phyloP scores from a whole-genome alignment of 1,140 invertebrate species.

The Dufourea novaeangliae region DNA sequence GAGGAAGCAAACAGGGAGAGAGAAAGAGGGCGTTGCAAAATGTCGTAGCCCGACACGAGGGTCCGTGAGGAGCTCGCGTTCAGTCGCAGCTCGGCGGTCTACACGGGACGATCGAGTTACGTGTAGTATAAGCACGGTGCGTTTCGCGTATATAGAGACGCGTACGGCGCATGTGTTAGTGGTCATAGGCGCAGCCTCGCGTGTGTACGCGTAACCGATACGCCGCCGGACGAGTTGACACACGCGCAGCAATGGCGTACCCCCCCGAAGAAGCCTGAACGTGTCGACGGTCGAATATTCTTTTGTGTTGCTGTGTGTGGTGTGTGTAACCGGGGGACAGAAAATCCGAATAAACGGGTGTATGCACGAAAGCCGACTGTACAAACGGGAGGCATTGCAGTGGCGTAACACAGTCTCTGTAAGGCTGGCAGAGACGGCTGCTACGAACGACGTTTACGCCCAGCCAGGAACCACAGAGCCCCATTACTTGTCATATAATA shows the following conservation, averaged over 20 bases:
- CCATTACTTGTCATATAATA: background rate
- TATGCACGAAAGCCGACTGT: background rate
- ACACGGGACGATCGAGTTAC: conserved; percentile 62
- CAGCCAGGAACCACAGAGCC: conserved; percentile 17
- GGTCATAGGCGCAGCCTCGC: conserved; percentile 40
- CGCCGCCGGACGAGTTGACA: conserved; percentile 34
- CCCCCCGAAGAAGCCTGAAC: conserved; percentile 16
- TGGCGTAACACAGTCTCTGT: background rate
- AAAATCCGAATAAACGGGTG: background rate
- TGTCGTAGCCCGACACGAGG: conserved; percentile 27
- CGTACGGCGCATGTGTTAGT: conserved; percentile 21
- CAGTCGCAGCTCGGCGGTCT: conserved; percentile 69
- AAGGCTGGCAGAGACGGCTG: background rate
- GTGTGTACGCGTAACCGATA: conserved; percentile 42
- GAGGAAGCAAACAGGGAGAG: background rate
- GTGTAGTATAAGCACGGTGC: conserved; percentile 5
- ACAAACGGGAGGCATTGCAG: conserved; percentile 13
- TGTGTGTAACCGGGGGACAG: conserved; percentile 28
- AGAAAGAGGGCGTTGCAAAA: conserved; percentile 51
- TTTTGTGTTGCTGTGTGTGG: conserved; percentile 26
- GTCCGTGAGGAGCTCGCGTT: conserved; percentile 45
- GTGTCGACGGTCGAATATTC: conserved; percentile 23
- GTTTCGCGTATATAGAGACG: conserved; percentile 20
- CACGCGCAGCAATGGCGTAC: conserved; percentile 41
- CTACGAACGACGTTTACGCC: conserved; percentile 37